Evolutionary conservation across 2,113 vertebrate genomes (phyloP).

Genomic region (Ameiurus melas): DNA sequence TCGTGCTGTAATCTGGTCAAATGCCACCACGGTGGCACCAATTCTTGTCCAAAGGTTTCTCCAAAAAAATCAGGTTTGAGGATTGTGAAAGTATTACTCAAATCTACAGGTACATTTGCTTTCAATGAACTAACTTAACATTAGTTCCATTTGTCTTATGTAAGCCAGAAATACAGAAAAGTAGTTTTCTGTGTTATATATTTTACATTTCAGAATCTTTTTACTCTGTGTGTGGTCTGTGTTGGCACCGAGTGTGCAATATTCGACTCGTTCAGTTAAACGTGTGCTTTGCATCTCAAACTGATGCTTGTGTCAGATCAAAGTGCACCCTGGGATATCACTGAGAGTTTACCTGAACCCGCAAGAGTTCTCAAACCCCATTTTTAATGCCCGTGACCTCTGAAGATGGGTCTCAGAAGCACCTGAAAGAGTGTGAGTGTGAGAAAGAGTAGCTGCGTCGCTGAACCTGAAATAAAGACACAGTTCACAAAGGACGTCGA

Average conservation of each 20-base stretch:
- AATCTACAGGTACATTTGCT: background rate
- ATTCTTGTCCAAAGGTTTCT: constrained; percentile 3
- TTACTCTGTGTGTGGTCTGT: constrained; percentile 1
- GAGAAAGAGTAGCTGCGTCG: constrained; percentile 46
- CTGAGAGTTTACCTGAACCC: constrained; percentile 51
- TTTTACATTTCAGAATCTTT: background rate
- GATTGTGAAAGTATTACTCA: background rate
- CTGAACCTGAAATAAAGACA: constrained; percentile 53
- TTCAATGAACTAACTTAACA: background rate
- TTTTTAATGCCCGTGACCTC: constrained; percentile 36
- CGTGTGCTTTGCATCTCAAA: constrained; percentile 40
- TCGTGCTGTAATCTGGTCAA: constrained; percentile 14
- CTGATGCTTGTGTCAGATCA: constrained; percentile 38
- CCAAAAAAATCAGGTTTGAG: background rate
- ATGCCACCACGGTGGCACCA: background rate
- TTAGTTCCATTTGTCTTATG: background rate
- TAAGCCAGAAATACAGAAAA: background rate
- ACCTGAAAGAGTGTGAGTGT: constrained; percentile 52
- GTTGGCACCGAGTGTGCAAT: constrained; percentile 9
- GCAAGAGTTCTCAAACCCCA: constrained; percentile 34
- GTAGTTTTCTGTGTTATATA: background rate
- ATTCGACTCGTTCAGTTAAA: constrained; percentile 12
- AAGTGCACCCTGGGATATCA: constrained; percentile 39
- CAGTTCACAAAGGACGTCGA: constrained; percentile 46
- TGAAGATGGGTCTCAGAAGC: constrained; percentile 49